These are phyloP conservation scores for Betta splendens DNA, from an alignment of 2,797 vertebrate genomes.

Conservation along the genomic window DNA sequence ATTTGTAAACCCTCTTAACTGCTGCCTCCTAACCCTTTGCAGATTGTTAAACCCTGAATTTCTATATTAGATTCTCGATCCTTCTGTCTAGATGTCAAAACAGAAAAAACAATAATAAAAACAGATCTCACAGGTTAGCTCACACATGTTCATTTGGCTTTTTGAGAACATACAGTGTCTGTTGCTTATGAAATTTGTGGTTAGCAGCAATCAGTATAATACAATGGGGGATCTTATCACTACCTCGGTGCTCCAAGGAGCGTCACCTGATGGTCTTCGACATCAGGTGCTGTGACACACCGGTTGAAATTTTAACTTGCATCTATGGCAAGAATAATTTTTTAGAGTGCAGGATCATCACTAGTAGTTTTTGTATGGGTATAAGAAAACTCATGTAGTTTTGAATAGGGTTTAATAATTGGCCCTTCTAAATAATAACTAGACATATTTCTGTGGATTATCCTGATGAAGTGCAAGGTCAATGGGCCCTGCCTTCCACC, in stretches of 20 bases:
- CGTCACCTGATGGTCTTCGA: too few relatives aligned
- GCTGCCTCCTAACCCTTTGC: slow-evolving; percentile 73
- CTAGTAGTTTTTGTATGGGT: slow-evolving; percentile 29
- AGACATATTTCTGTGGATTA: too few relatives aligned
- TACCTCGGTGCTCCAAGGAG: too few relatives aligned
- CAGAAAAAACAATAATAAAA: slow-evolving; percentile 21
- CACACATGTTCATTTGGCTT: slow-evolving; percentile 26
- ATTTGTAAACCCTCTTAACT: slow-evolving; percentile 73
- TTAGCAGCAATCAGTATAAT: slow-evolving; percentile 42
- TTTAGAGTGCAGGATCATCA: slow-evolving; percentile 38
- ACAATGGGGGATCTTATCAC: too few relatives aligned
- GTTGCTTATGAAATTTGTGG: slow-evolving; percentile 58
- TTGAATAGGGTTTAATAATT: slow-evolving; percentile 31
- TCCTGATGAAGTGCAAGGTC: too few relatives aligned
- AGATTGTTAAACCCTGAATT: slow-evolving; percentile 75
- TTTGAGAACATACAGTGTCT: slow-evolving; percentile 24
- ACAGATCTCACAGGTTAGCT: slow-evolving; percentile 26
- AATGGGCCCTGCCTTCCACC: too few relatives aligned
- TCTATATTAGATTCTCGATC: slow-evolving; percentile 63
- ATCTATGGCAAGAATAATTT: too few relatives aligned
- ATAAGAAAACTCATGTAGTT: slow-evolving; percentile 32
- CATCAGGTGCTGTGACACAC: too few relatives aligned
- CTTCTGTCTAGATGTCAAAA: slow-evolving; percentile 37
- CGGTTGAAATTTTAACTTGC: too few relatives aligned
- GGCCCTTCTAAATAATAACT: slow-evolving; percentile 47